A percentile compares a stretch with the other conserved stretches of the same genome.
phyloP scores from a whole-genome alignment of 1,140 invertebrate species.

The Drosophila littoralis region DNA sequence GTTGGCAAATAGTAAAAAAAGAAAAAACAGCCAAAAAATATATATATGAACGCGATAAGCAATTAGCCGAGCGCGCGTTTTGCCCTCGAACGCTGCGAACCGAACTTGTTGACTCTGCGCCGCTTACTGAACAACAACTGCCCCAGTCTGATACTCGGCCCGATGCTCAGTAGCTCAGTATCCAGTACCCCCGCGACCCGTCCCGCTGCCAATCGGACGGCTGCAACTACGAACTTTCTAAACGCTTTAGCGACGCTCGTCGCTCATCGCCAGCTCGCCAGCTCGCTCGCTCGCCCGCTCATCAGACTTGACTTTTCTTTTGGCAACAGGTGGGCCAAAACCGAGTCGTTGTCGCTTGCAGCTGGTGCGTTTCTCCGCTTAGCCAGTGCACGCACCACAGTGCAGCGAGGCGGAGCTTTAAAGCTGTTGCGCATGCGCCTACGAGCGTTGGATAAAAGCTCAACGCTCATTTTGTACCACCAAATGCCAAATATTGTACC shows the following conservation, averaged over 20 bases:
- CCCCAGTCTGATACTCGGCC: slow-evolving; percentile 9
- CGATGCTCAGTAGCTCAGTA: slow-evolving; percentile 13
- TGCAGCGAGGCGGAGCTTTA: slow-evolving; percentile 7
- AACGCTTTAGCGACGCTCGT: slow-evolving; percentile 44
- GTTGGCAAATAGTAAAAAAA: slow-evolving; percentile 2
- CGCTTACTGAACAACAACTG: slow-evolving; percentile 64
- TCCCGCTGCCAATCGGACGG: slow-evolving; percentile 1
- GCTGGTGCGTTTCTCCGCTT: slow-evolving; percentile 4
- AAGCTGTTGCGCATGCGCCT: slow-evolving; percentile 13
- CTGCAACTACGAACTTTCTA: slow-evolving; percentile 57
- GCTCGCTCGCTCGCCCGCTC: slow-evolving; percentile 13
- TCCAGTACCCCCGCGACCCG: not conserved
- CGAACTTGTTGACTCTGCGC: slow-evolving; percentile 70
- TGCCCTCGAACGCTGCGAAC: slow-evolving; percentile 41
- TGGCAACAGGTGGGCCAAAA: slow-evolving; percentile 30
- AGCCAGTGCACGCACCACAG: slow-evolving; percentile 7
- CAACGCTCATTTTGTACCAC: not conserved
- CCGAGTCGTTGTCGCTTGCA: not conserved
- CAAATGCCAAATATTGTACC: not conserved
- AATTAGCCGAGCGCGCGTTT: slow-evolving; percentile 41
- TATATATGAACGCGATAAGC: slow-evolving; percentile 34
- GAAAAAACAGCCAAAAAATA: slow-evolving; percentile 23
- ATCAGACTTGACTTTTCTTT: slow-evolving; percentile 22
- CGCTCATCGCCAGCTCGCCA: slow-evolving; percentile 9
- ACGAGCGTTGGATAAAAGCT: not conserved